Base-by-base conservation (phyloP, 1,140 invertebrate genomes). In the Druon quercuslanigerum region DNA sequence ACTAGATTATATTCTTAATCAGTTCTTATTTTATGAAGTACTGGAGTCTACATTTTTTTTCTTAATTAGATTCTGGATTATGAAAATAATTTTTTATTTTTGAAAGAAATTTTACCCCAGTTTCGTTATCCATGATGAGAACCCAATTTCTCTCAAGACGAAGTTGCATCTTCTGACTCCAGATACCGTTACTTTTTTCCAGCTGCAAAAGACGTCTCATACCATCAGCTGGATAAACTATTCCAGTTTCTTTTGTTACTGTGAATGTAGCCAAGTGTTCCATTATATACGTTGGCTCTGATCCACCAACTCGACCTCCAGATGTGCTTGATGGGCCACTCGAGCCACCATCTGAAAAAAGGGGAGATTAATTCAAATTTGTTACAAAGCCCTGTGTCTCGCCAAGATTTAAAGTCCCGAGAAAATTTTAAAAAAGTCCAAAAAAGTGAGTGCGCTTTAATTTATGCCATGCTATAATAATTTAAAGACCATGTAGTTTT, bases 181-280 rank as follows among this genome's bases (percentile, higher is more conserved):
- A 99, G 89, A 99, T 99, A 83, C 98, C 98, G 84, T 97, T 98
- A 50, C 97, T 97, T 92, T 99, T 99, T 92, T 99, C 99, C 91
- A 99, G 94, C 90, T 99, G 97, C 25, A 99, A 92, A 60, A 99
- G 93, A 52, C 98, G 93, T 20, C 98, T 92, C 95, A 99, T 98
- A n/a, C 99, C 99, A 92, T 99, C 98, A 11, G 96, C 94, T 9
- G 96, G 96, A 90, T 96, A 96, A 51, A 97, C 93, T 86, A 97
- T 96, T 60, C 96, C 96, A 13, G 95, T 96, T 88, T 97, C 96
- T 86, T 96, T 94, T 56, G 96, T 96, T 51, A 99, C 97, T 2
- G 97, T 97, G 92, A 99, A 99, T 17, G 99, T 99, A 60, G 99
- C 98, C 90, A 99, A 94, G 93, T 99, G 98, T 90, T 99, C 98